Evolutionary conservation across 2,113 vertebrate genomes (phyloP).

Genomic region (Athene cunicularia): DNA sequence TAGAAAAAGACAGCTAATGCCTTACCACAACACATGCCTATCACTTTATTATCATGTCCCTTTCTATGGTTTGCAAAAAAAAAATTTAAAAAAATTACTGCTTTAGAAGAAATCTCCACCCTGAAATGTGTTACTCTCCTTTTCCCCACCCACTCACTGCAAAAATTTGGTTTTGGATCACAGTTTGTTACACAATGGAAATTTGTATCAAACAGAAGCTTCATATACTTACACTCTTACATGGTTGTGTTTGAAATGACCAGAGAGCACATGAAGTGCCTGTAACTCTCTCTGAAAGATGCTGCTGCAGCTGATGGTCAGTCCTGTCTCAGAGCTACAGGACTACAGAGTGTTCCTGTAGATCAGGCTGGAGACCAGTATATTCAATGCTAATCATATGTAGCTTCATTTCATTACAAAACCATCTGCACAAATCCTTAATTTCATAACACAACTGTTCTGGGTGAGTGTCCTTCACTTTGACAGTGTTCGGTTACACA

Average conservation of each 20-base stretch:
- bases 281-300: not conserved
- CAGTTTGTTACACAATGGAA: not conserved
- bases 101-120: not conserved
- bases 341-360: not conserved
- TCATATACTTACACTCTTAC: not conserved
- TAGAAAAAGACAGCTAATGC: no score
- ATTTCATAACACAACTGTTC: not conserved
- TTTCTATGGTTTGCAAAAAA: not conserved
- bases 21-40: no score
- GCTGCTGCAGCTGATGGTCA: not conserved
- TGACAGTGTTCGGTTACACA: not conserved
- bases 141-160: not conserved
- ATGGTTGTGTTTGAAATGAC: not conserved
- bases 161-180: not conserved
- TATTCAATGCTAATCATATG: not conserved
- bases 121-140: not conserved
- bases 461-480: not conserved
- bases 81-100: not conserved
- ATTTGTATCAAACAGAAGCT: not conserved
- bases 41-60: not conserved
- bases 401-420: not conserved
- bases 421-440: not conserved
- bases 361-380: not conserved
- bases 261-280: not conserved
- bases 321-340: not conserved